These are phyloP conservation scores for Lanistes nyassanus DNA, from an alignment of 1,140 invertebrate species.

Conservation along the genomic window DNA sequence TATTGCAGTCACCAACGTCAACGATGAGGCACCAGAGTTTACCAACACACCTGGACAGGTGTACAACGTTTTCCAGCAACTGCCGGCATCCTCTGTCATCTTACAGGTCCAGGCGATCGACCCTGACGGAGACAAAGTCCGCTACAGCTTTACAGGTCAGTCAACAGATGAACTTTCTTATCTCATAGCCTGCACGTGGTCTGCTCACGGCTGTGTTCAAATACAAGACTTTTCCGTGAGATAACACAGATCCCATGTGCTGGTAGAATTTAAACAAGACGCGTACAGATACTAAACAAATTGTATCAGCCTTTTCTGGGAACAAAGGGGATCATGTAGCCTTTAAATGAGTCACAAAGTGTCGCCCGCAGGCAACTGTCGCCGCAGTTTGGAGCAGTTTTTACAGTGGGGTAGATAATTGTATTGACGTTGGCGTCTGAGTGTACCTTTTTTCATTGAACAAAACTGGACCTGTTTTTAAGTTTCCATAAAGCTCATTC, in stretches of 20 bases:
- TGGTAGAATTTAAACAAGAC: background rate
- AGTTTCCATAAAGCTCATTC: too few relatives aligned
- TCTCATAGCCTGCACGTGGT: background rate
- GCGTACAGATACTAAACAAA: too few relatives aligned
- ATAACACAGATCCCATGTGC: background rate
- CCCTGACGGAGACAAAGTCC: constrained; percentile 76
- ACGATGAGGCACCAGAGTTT: constrained; percentile 61
- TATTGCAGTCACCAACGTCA: constrained; percentile 60
- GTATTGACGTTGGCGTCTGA: too few relatives aligned
- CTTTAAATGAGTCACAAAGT: too few relatives aligned
- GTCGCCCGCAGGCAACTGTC: too few relatives aligned
- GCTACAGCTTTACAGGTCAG: constrained; percentile 57
- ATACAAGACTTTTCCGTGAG: background rate
- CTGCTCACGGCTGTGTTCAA: background rate
- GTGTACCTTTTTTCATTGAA: background rate
- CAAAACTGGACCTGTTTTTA: background rate
- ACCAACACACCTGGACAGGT: constrained; percentile 82
- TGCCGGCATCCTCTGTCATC: constrained; percentile 88
- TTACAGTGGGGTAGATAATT: too few relatives aligned
- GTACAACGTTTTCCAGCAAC: constrained; percentile 83
- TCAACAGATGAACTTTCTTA: background rate
- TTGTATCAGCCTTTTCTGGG: background rate
- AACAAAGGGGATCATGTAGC: background rate
- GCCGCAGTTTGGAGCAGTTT: too few relatives aligned
- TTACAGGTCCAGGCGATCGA: constrained; percentile 91